Base-by-base conservation (phyloP, 2,113 vertebrate genomes). In the Rhinolophus sinicus region DNA sequence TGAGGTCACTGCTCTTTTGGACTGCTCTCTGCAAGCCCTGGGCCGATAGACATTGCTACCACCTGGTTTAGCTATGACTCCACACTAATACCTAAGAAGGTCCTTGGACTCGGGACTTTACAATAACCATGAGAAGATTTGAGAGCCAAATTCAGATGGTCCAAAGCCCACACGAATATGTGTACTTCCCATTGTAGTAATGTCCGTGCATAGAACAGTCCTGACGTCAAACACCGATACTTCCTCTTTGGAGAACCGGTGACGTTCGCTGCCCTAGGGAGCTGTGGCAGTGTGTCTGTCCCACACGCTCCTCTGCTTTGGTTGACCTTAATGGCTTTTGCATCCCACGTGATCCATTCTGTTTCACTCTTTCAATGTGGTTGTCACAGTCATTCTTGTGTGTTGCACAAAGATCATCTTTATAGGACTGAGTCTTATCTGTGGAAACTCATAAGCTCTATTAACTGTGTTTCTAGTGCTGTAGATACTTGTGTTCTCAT, bases 331-430 rank as follows among this genome's bases (percentile, higher is more conserved):
- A 54, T 3, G 16, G 75, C 18, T 47, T 33, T 58, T 38, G 19
- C 13, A 30, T 28, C 14, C 8, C 0, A 13, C 38, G 22, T 0
- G 8, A 35, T 3, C 18, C 24, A 10, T 62, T 67, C 22, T 22
- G 2, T 64, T 47, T 82, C 16, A 5, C 64, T 21, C 30, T 82
- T 89, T 85, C 38, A 52, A 62, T 75, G 90, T 54, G 72, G 35
- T n/a, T n/a, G 30, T 69, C 15, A 52, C 7, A 13, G 8, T 19
- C 56, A 67, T 77, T 47, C 16, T 4, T 64, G 16, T 19, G 0
- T 30, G 18, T 67, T 50, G 40, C 19, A 76, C 58, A n/a, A 62
- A 65, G 38, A 21, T 70, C 21, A 18, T 78, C 44, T 78, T 44
- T 72, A 44, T 73, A 50, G 38, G 69, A 60, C 38, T 2, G 4